Evolutionary conservation across 1,140 invertebrate genomes (phyloP).

Genomic region (Trichonephila clavipes): DNA sequence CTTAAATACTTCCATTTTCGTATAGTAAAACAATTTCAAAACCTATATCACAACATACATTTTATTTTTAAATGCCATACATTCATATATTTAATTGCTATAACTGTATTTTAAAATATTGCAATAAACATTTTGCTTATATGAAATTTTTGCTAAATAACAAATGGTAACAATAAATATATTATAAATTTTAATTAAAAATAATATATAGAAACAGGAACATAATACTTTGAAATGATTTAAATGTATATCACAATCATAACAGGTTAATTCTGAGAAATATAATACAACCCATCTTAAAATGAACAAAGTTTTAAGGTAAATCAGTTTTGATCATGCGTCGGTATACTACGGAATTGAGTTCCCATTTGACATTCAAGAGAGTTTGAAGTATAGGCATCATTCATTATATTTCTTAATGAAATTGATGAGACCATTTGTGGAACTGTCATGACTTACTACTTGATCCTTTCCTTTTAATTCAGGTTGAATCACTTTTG

Average conservation of each 20-base stretch:
- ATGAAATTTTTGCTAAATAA: not conserved
- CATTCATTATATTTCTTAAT: slow-evolving; percentile 84
- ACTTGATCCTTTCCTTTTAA: slow-evolving; percentile 85
- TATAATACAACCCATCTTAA: not conserved
- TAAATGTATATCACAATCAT: slow-evolving; percentile 16
- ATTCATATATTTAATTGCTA: not conserved
- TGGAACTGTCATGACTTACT: slow-evolving; percentile 91
- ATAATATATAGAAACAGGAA: not conserved
- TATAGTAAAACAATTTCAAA: too few relatives aligned
- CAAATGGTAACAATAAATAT: not conserved
- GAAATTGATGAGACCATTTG: slow-evolving; percentile 97
- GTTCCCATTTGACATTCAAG: not conserved
- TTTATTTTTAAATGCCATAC: not conserved
- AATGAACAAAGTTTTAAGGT: not conserved
- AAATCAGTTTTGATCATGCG: not conserved
- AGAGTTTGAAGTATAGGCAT: not conserved
- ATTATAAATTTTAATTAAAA: not conserved
- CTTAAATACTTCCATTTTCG: too few relatives aligned
- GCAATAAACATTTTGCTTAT: not conserved
- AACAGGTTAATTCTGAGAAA: not conserved
- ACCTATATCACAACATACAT: not conserved
- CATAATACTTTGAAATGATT: slow-evolving; percentile 12
- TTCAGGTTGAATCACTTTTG: slow-evolving; percentile 98
- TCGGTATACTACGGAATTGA: not conserved
- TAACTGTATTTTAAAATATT: not conserved